These are phyloP conservation scores for Brachionus koreanus DNA, from an alignment of 1,140 invertebrate genomes.

Conservation along the genomic window DNA sequence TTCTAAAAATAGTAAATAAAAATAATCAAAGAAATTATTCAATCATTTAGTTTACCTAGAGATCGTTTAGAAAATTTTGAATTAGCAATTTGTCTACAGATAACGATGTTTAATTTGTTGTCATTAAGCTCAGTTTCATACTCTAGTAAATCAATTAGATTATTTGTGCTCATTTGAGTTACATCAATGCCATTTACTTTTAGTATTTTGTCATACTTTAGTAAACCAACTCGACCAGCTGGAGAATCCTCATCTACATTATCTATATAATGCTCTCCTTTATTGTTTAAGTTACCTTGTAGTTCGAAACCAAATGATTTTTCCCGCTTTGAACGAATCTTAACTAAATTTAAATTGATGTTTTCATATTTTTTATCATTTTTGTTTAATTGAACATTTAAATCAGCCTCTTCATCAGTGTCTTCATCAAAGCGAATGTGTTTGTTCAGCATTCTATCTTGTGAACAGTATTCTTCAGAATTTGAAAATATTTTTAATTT, in stretches of 20 bases:
- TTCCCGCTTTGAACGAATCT: neutral
- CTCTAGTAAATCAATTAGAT: constrained; percentile 3
- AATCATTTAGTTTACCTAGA: neutral
- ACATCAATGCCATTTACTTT: constrained; percentile 22
- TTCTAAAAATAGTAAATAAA: neutral
- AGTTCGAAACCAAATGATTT: constrained; percentile 22
- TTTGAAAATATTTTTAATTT: neutral
- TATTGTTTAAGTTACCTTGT: neutral
- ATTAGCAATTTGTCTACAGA: neutral
- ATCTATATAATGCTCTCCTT: constrained; percentile 15
- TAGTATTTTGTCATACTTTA: constrained; percentile 6
- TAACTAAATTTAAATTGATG: constrained; percentile 19
- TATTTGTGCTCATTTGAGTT: neutral
- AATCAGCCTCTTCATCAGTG: neutral
- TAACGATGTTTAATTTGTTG: neutral
- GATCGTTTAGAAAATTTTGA: neutral
- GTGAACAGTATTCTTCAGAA: neutral
- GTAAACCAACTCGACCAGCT: neutral
- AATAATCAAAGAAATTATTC: neutral
- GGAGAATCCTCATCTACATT: neutral
- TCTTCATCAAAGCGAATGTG: constrained; percentile 36
- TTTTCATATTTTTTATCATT: neutral
- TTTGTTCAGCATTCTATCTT: neutral
- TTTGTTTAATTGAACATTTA: neutral
- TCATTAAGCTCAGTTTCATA: constrained; percentile 23